Conservation (phyloP, 2,113 vertebrate genomes). For the Callospermophilus lateralis region DNA sequence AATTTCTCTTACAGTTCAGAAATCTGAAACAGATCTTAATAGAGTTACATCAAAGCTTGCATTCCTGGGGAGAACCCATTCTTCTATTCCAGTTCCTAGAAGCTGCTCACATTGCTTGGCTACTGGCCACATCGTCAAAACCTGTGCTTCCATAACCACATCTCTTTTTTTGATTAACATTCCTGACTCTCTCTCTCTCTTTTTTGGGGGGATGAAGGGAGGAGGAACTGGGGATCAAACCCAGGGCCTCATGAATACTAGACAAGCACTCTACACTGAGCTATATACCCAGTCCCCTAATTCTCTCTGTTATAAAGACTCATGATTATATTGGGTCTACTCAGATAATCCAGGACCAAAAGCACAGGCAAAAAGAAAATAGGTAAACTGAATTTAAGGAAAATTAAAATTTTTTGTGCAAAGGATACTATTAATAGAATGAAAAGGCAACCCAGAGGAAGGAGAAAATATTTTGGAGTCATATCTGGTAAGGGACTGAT, state of each 20-base stretch:
- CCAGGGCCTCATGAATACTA: too few relatives aligned
- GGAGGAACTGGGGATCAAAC: too few relatives aligned
- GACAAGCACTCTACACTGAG: too few relatives aligned
- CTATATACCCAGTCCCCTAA: too few relatives aligned
- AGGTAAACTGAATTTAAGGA: neutral
- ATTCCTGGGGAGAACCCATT: neutral
- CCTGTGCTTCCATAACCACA: neutral
- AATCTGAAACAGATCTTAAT: neutral
- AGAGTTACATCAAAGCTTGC: slow-evolving; percentile 8
- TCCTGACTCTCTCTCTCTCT: neutral
- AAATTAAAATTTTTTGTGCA: slow-evolving; percentile 35
- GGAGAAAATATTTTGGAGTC: slow-evolving; percentile 15
- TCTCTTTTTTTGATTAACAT: neutral
- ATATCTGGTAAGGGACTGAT: neutral
- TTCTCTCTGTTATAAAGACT: neutral
- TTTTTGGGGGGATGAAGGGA: too few relatives aligned
- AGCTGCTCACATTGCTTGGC: neutral
- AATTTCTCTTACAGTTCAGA: too few relatives aligned
- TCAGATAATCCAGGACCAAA: neutral
- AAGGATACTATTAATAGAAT: neutral
- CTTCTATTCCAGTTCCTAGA: neutral
- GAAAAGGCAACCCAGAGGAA: neutral
- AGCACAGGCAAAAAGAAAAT: slow-evolving; percentile 8
- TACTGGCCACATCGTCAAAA: neutral
- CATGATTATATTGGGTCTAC: neutral